Base-by-base conservation (phyloP, 1,140 invertebrate species). In the Eriocheir sinensis region DNA sequence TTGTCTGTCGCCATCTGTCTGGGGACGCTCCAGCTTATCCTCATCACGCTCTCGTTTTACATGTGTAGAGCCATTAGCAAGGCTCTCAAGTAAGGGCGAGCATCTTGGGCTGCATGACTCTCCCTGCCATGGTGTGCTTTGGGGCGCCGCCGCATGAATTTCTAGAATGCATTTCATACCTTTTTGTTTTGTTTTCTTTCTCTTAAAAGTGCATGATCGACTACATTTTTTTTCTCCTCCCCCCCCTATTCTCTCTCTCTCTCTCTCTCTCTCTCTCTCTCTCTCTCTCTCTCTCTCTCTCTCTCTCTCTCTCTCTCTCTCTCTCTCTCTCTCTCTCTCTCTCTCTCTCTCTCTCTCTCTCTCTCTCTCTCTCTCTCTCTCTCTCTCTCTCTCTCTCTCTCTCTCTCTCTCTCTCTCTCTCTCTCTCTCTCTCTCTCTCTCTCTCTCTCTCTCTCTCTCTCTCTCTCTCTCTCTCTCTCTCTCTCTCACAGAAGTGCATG, bases 41-140 rank as follows among this genome's bases (percentile, higher is more conserved):
- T 95, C 86, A 94, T 95, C 79, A 95, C 95, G 40, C 95, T 94
- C 89, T 88, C 95, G 32, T 95, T 94, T 94, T 95, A 95, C 90
- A 89, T 95, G 92, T 95, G 95, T 92, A 95, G 95, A 91, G 95
- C 95, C 93, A 94, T 95, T 90, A 81, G 86, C 90, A 94, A 94
- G 93, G 93, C 93, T 92, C 91, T 94, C 93, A 95, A 95, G 95
- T 95, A 95, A 95, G 95, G 89, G 90, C 9, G n/a, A 53, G 34
- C 85, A 41, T 36, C 27, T 89, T 81, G 27, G 21, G 38, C 34
- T 44, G 89, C 86, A 95, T 81, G 80, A 85, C 9, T 89, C 36
- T 80, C 80, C 36, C 38, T 3, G 38, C 30, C 79, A 27, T 30
- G 86, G 48, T 92, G 15, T 86, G 83, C 36, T 83, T 86, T n/a